Percentiles rank a stretch among this genome's conserved stretches.
These are phyloP conservation scores for Aphidoletes aphidimyza DNA, from an alignment of 2,888 invertebrate genomes.

Conservation along the genomic window DNA sequence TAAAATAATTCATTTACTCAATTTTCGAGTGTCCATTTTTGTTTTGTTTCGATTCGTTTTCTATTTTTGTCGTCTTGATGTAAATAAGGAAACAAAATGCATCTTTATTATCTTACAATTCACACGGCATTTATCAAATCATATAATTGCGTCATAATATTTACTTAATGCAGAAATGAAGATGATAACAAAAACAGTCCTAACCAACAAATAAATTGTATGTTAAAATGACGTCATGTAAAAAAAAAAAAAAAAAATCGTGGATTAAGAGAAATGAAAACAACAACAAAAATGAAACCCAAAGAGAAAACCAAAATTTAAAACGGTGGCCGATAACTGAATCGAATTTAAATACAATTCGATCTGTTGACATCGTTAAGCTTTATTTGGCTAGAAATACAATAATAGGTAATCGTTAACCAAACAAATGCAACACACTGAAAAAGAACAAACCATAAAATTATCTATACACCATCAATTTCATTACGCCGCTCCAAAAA, in stretches of 20 bases:
- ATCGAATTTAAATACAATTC: slow-evolving; percentile 23
- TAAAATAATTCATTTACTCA: neutral
- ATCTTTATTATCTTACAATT: neutral
- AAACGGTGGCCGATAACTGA: slow-evolving; percentile 23
- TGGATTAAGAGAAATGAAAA: neutral
- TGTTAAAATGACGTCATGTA: neutral
- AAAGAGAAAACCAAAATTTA: neutral
- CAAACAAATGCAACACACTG: neutral
- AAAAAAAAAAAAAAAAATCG: neutral
- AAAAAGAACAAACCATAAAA: too few species aligned
- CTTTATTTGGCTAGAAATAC: slow-evolving; percentile 45
- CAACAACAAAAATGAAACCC: neutral
- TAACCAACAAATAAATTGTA: neutral
- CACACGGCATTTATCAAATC: slow-evolving; percentile 1
- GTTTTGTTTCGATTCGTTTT: too few species aligned
- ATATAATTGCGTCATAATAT: slow-evolving; percentile 26
- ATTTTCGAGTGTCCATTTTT: slow-evolving; percentile 31
- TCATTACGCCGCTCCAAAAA: neutral
- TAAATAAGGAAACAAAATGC: neutral
- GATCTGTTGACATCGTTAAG: slow-evolving; percentile 36
- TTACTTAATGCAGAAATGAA: neutral
- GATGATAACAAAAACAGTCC: neutral
- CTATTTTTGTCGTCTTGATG: slow-evolving; percentile 51
- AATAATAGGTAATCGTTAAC: neutral
- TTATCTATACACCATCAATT: neutral